These are phyloP conservation scores for Neofelis nebulosa DNA, from an alignment of 2,113 vertebrate species.

Conservation along the genomic window DNA sequence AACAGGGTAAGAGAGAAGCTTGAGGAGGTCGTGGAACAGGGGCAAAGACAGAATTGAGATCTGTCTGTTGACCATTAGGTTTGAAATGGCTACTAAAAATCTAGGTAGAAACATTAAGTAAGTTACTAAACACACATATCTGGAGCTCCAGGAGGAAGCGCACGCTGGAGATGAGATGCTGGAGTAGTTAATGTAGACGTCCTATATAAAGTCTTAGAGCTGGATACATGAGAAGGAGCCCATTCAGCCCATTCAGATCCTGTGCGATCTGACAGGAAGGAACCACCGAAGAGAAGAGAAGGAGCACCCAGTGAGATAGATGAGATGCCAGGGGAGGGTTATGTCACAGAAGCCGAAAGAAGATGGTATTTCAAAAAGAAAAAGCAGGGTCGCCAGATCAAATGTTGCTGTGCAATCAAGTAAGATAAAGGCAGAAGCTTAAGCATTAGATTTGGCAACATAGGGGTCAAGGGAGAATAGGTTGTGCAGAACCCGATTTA, in stretches of 20 bases:
- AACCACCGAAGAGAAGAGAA: neutral
- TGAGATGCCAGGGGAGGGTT: neutral
- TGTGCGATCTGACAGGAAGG: neutral
- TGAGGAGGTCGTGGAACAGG: neutral
- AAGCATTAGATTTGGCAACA: neutral
- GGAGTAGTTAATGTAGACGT: neutral
- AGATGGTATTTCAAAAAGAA: neutral
- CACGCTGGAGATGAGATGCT: neutral
- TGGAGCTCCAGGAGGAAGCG: neutral
- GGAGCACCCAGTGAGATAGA: neutral
- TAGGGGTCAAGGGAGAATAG: neutral
- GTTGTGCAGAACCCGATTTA: neutral
- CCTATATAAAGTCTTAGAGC: neutral
- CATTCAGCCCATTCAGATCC: neutral
- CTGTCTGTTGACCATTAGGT: neutral
- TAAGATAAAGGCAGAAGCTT: neutral
- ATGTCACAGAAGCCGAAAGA: neutral
- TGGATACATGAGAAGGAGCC: neutral
- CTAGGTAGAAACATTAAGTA: neutral
- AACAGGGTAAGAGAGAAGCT: neutral
- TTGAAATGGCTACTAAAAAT: conserved; percentile 5
- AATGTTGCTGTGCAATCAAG: neutral
- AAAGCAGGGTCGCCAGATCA: neutral
- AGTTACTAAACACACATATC: neutral
- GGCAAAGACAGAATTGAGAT: neutral